Evolutionary conservation across 2,113 vertebrate genomes (phyloP).

Genomic region (Oriolus oriolus): DNA sequence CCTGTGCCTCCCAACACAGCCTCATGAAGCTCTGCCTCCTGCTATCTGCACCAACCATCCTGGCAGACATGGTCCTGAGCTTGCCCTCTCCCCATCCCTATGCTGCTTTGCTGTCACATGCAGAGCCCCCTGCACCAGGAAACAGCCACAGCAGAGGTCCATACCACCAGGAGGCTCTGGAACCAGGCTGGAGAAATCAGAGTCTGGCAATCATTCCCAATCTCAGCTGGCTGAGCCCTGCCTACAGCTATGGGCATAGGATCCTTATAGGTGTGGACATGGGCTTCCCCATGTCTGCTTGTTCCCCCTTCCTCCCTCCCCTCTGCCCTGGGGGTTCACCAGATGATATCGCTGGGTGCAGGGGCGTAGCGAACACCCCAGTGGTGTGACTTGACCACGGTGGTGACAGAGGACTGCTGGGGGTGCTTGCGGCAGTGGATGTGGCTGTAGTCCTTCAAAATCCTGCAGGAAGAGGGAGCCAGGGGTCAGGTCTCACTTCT

Average conservation of each 20-base stretch:
- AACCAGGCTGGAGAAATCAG: not conserved
- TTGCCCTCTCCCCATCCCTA: fast-evolving
- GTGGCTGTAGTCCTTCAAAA: conserved; percentile 84
- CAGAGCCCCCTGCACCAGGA: not conserved
- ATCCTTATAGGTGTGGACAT: not conserved
- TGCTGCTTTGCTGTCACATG: fast-evolving
- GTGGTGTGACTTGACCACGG: conserved; percentile 82
- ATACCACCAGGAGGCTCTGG: not conserved
- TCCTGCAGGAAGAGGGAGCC: conserved; percentile 66
- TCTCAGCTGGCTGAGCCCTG: not conserved
- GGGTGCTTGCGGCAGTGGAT: conserved; percentile 76
- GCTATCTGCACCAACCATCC: not conserved
- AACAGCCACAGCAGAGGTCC: fast-evolving
- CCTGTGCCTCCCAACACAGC: not conserved
- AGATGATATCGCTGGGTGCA: conserved; percentile 92
- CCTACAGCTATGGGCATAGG: no score
- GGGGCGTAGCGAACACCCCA: conserved; percentile 87
- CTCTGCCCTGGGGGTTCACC: conserved; percentile 70
- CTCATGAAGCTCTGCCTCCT: not conserved
- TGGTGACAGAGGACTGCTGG: conserved; percentile 92
- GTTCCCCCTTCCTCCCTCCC: not conserved
- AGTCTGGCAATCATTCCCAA: not conserved
- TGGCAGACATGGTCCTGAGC: not conserved
- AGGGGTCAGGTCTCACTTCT: not conserved
- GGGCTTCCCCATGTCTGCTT: not conserved